Base-by-base conservation (phyloP, 2,113 vertebrate genomes). In the Perccottus glenii region DNA sequence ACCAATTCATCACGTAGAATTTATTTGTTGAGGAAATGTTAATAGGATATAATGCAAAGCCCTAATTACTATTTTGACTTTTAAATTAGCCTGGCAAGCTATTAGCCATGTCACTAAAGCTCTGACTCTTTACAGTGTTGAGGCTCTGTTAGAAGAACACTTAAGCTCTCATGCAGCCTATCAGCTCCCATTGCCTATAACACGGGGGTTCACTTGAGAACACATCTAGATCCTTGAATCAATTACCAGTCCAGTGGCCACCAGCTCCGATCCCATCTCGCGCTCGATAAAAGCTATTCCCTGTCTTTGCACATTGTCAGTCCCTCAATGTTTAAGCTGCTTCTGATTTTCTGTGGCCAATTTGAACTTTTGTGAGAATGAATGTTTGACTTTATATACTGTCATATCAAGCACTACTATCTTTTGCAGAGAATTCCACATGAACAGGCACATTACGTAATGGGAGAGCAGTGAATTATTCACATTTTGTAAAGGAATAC, bases 191-290 rank as follows among this genome's bases (percentile, higher is more conserved):
- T 62, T 65, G 33, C 33, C 52, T 14, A 3, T 61, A 52, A 73
- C 63, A 60, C 19, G 32, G 66, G 52, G 68, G 80, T 85, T 60
- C 14, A 69, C 64, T 66, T 73, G 68, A 3, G 60, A 79, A 71
- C 65, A 83, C 75, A 78, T 75, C 61, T 32, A 61, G 77, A 77
- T 72, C 76, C 63, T 77, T 75, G 80, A 88, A 85, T 88, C 87
- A 82, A 89, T 91, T 89, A 84, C 74, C 75, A 38, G 70, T 77
- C 73, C 75, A 73, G 27, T 82, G 64, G 63, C 77, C 67, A 75
- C 81, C 79, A 82, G 83, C 75, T 80, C 74, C 83, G 73, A 88
- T 82, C 81, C 84, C 77, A 85, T 90, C 87, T 89, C 85, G 84
- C 70, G 64, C 83, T 89, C 80, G 72, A 85, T 91, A 81, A 88